Base-by-base conservation (phyloP, 2,888 invertebrate genomes). In the Lycophotia porphyrea region DNA sequence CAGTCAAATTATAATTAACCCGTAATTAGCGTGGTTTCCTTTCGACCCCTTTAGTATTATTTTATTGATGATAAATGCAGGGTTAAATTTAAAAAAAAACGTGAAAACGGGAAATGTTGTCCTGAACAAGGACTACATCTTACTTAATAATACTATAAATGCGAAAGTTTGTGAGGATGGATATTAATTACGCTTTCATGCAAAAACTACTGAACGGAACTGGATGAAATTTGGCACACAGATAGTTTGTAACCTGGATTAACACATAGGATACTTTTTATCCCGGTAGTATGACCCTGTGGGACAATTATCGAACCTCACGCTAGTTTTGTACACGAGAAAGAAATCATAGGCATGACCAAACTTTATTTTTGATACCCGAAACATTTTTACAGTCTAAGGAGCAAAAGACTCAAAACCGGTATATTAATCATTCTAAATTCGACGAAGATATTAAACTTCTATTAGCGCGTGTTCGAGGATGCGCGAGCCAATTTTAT, bases 1-100 rank as follows among this genome's bases (percentile, higher is more conserved):
- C 73, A 66, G 18, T 79, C 49, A 69, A 69, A 74, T 80, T 80
- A 52, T 69, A 80, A 80, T 69, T 69, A 80, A 52, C 52, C 27
- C 18, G 44, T 69, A 65, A 80, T 74, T 69, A 80, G 64, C 31
- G 31, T 39, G 49, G 58, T 39, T 69, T 27, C 13, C 34, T 58
- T 74, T 39, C 44, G 52, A 68, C 44, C 64, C 39, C 31, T 55
- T 55, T n/a, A 44, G 47, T 52, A 47, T 39, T 8, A 60, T 42
- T 58, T 58, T 31, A 34, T 42, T 63, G 34, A 31, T 55, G 34
- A 15, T 39, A 18, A 65, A 61, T n/a, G 21, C n/a, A 66, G 24
- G 11, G 58, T 68, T 5, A 39, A 61, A 65, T 7, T 5, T 13
- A 24, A 66, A 47, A 64, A 44, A 63, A 47, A 64, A 44, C 52